Evolutionary conservation across 2,797 vertebrate species (phyloP), one percentile per base, ranked within the genome.

Genomic region (Adelosebastes latens): DNA sequence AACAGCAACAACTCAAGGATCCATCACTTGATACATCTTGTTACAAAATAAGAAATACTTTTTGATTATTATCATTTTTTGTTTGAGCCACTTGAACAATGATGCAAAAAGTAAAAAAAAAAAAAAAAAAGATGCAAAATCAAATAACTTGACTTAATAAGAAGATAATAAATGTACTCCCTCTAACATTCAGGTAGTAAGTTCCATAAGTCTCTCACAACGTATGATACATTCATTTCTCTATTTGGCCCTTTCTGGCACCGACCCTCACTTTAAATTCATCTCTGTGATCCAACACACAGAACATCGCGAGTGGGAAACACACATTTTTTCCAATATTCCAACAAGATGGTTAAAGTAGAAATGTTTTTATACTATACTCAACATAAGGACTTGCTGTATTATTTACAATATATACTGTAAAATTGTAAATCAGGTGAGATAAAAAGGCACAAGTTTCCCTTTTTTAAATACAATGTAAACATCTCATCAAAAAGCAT

Each of bases 381-480:
- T 95, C 90, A 88, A 97, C 96, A 94, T 90, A 95, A 93, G 87
- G 96, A 96, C 96, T 96, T 93, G 95, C 94, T 94, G 85, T 96
- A 96, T 96, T 99, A 99, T 99, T 98, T 99, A 99, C 98, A 99
- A 97, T 96, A 97, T 94, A 97, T 97, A 97, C 96, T 96, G 96
- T 96, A 97, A 97, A 98, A 97, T 96, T 96, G 96, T 96, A 97
- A 98, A 96, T 98, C 94, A 97, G 96, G 97, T 97, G 97, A 97
- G 97, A 98, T 97, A 99, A 99, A 98, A 99, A 99, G 98, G 98
- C 98, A 99, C 98, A 98, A 97, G 97, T 98, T 97, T 98, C 93
- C 97, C 97, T 98, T 98, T 97, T 98, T 98, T 99, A 99, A 99
- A 98, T 98, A 99, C 97, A 99, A 98, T 99, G 98, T 99, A 99